Conservation (phyloP, 2,113 vertebrate species). For the Campylomormyrus numenius region DNA sequence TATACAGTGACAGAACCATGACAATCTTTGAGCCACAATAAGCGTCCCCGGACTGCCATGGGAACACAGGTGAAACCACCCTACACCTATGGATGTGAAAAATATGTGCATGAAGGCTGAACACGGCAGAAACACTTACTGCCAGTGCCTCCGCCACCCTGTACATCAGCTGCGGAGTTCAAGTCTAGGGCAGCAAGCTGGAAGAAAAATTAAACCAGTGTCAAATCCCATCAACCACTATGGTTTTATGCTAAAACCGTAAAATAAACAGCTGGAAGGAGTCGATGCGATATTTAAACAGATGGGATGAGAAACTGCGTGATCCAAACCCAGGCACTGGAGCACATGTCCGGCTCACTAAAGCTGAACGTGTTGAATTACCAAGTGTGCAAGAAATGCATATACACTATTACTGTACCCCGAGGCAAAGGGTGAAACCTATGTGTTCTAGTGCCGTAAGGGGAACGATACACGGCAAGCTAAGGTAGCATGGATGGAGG, state of each 20-base stretch:
- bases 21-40: not conserved
- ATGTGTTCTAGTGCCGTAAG: not conserved
- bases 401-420: not conserved
- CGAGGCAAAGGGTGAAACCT: not conserved
- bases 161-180: conserved; percentile 75
- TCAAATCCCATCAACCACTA: not conserved
- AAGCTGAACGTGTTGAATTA: not conserved
- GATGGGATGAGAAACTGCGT: not conserved
- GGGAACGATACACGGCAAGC: not conserved
- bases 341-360: not conserved
- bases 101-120: not conserved
- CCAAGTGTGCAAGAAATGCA: not conserved
- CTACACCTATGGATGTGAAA: not conserved
- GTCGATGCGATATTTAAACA: not conserved
- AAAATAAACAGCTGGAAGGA: not conserved
- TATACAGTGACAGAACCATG: not conserved
- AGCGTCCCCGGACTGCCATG: not conserved
- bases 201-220: conserved; percentile 22
- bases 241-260: not conserved
- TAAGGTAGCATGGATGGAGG: not conserved
- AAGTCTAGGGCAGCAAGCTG: conserved; percentile 98
- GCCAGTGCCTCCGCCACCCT: conserved; percentile 78
- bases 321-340: not conserved
- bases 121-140: conserved; percentile 68
- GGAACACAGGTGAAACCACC: not conserved